Evolutionary conservation across 37 sponge, comb jelly and placozoan species (phyloP).

Genomic region (Theonella swinhoei): DNA sequence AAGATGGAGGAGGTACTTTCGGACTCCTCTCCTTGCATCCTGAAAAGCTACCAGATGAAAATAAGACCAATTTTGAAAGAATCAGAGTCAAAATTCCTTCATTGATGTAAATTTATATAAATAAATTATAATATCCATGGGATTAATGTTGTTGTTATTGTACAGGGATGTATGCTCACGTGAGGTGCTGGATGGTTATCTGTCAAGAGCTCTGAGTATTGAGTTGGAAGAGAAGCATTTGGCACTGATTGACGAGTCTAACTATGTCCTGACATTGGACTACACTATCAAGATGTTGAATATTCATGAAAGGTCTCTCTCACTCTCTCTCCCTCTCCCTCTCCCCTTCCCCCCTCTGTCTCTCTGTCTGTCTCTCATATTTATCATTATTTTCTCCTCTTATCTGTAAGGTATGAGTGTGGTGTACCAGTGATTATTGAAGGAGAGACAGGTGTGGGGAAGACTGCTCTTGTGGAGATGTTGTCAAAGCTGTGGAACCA

Average conservation of each 20-base stretch:
- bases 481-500: constrained; percentile 79
- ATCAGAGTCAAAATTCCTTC: constrained; percentile 61
- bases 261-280: constrained; percentile 91
- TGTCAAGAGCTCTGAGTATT: constrained; percentile 75
- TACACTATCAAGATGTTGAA: constrained; percentile 85
- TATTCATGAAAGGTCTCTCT: constrained; percentile 69
- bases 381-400: neutral
- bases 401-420: constrained; percentile 45
- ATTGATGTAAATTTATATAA: constrained; percentile 41
- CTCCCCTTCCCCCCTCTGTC: neutral
- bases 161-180: constrained; percentile 62
- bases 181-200: constrained; percentile 60
- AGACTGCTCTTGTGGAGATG: constrained; percentile 85
- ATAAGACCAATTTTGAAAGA: constrained; percentile 32
- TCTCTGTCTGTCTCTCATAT: neutral
- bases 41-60: constrained; percentile 48
- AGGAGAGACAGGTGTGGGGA: constrained; percentile 93
- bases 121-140: no score
- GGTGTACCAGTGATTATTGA: constrained; percentile 90
- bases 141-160: no score
- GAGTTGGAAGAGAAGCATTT: constrained; percentile 54
- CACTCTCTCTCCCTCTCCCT: no score
- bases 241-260: constrained; percentile 64
- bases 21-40: constrained; percentile 65
- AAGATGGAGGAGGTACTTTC: constrained; percentile 61